phyloP scores from a whole-genome alignment of 2,888 invertebrate species.

The Ophion ellenae region DNA sequence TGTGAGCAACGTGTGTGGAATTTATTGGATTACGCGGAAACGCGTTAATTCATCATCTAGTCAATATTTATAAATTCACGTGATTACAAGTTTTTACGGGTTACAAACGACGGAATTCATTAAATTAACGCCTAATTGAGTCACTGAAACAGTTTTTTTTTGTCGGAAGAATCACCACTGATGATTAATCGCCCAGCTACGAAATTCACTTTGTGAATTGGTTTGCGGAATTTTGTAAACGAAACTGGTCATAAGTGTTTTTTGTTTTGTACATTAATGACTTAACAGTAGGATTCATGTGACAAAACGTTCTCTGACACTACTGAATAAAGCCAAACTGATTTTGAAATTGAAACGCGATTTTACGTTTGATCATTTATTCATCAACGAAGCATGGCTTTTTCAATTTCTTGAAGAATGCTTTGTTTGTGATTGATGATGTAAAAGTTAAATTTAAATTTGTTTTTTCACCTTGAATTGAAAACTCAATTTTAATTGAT shows the following conservation, averaged over 20 bases:
- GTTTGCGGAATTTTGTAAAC: neutral
- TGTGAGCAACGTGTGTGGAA: constrained; percentile 55
- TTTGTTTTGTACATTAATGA: neutral
- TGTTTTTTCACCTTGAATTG: too few relatives aligned
- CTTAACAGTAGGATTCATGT: too few relatives aligned
- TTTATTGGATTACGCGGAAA: constrained; percentile 41
- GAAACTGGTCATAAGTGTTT: neutral
- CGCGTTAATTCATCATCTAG: constrained; percentile 17
- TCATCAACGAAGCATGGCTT: too few relatives aligned
- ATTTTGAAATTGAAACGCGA: too few relatives aligned
- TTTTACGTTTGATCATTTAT: too few relatives aligned
- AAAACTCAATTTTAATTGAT: too few relatives aligned
- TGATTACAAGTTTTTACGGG: neutral
- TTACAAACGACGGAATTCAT: neutral
- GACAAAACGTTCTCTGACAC: too few relatives aligned
- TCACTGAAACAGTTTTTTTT: neutral
- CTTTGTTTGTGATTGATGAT: too few relatives aligned
- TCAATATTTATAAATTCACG: constrained; percentile 2
- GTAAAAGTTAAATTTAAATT: too few relatives aligned
- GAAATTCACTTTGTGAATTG: neutral
- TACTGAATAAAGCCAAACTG: too few relatives aligned
- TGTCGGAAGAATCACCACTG: neutral
- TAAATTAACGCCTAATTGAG: neutral
- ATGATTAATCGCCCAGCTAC: constrained; percentile 3
- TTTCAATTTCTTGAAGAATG: too few relatives aligned